Percentiles rank a stretch among this genome's conserved stretches.
phyloP scores from a whole-genome alignment of 2,797 vertebrate genomes.

The Podargus strigoides region DNA sequence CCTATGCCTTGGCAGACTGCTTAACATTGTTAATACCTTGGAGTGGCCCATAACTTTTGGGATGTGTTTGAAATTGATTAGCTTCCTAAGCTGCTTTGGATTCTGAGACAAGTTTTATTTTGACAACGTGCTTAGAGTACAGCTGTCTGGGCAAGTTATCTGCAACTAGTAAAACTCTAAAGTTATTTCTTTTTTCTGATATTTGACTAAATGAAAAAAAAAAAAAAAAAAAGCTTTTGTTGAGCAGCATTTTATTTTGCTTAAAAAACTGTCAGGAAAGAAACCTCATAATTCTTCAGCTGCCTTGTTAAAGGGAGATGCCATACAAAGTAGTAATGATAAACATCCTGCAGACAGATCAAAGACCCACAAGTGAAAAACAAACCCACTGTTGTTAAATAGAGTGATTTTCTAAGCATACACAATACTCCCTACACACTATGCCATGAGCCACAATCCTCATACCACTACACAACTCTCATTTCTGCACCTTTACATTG shows the following conservation, averaged over 20 bases:
- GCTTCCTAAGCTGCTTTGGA: constrained; percentile 44
- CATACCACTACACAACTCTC: background rate
- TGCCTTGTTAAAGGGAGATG: background rate
- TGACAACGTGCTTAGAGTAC: constrained; percentile 38
- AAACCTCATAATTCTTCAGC: background rate
- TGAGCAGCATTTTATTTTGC: background rate
- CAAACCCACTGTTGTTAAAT: background rate
- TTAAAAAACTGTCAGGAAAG: background rate
- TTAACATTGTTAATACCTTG: constrained; percentile 5
- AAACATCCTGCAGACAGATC: background rate
- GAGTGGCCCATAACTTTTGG: constrained; percentile 26
- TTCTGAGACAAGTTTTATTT: constrained; percentile 9
- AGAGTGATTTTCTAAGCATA: background rate
- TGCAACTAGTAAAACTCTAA: constrained; percentile 33
- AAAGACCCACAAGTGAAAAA: background rate
- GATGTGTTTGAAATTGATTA: constrained; percentile 55
- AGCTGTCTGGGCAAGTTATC: constrained; percentile 49
- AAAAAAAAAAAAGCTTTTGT: background rate
- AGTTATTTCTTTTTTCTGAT: constrained; percentile 40
- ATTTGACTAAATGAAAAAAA: background rate
- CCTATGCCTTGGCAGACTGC: constrained; percentile 27
- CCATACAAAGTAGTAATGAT: background rate
- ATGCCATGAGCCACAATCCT: background rate
- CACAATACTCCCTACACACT: background rate
- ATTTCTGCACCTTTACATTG: background rate